A percentile compares a stretch with the other conserved stretches of the same genome.
Evolutionary conservation across 2,113 vertebrate genomes (phyloP).

Genomic region (Myanophis thanlyinensis): DNA sequence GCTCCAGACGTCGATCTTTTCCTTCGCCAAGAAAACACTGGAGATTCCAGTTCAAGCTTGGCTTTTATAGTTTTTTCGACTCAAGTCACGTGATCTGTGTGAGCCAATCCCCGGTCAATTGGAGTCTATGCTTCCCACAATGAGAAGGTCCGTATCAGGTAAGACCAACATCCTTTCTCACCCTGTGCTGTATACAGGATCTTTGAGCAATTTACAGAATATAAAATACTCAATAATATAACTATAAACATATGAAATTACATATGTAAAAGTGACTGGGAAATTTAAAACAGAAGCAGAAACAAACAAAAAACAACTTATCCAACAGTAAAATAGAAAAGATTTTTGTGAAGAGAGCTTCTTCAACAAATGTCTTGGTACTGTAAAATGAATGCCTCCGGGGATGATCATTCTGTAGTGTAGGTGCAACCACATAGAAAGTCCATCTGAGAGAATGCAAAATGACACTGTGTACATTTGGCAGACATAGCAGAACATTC

Average conservation of each 20-base stretch:
- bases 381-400: background rate
- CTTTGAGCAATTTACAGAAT: background rate
- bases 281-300: background rate
- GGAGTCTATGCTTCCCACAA: no score
- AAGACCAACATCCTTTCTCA: no score
- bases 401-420: background rate
- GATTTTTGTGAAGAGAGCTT: background rate
- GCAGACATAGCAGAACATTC: background rate
- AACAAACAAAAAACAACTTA: background rate
- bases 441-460: background rate
- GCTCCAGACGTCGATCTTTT: no score
- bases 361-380: background rate
- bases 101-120: no score
- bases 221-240: background rate
- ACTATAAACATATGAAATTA: background rate
- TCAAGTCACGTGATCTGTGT: no score
- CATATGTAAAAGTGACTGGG: background rate
- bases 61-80: no score
- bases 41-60: no score
- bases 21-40: no score
- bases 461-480: background rate
- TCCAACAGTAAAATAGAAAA: background rate
- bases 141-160: no score
- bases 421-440: background rate
- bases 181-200: background rate